Conservation (phyloP, 37 sponge, comb jelly and placozoan species). For the Axinella damicornis region DNA sequence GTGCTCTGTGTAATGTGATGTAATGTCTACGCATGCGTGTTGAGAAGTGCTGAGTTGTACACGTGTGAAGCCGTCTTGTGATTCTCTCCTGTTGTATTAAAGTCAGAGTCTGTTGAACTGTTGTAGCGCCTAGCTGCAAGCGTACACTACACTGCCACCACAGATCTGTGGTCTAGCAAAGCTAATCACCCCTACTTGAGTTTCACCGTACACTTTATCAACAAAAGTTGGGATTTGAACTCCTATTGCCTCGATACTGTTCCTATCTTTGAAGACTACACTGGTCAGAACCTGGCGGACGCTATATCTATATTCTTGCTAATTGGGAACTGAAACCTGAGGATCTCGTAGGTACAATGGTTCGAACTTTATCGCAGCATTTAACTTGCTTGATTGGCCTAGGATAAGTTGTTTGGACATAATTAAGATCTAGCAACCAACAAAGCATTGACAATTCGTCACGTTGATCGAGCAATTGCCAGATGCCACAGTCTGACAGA, state of each 20-base stretch:
- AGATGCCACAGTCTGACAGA: constrained; percentile 9
- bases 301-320: background rate
- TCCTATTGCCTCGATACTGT: no score
- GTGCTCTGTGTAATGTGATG: no score
- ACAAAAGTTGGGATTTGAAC: background rate
- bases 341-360: constrained; percentile 25
- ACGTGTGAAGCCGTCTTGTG: no score
- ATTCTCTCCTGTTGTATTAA: no score
- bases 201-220: constrained; percentile 22
- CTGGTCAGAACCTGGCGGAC: constrained; percentile 6
- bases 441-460: constrained; percentile 7
- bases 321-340: constrained; percentile 10
- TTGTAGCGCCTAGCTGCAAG: no score
- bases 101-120: no score
- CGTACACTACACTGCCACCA: no score
- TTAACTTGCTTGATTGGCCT: background rate
- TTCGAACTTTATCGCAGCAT: constrained; percentile 14
- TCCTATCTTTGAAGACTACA: constrained; percentile 10
- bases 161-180: constrained; percentile 23
- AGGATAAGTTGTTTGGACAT: constrained; percentile 36
- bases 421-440: constrained; percentile 18
- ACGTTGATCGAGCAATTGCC: background rate
- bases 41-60: no score
- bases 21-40: no score
- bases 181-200: no score